Base-by-base conservation (phyloP, 2,888 invertebrate genomes). In the Mechanitis messenoides region DNA sequence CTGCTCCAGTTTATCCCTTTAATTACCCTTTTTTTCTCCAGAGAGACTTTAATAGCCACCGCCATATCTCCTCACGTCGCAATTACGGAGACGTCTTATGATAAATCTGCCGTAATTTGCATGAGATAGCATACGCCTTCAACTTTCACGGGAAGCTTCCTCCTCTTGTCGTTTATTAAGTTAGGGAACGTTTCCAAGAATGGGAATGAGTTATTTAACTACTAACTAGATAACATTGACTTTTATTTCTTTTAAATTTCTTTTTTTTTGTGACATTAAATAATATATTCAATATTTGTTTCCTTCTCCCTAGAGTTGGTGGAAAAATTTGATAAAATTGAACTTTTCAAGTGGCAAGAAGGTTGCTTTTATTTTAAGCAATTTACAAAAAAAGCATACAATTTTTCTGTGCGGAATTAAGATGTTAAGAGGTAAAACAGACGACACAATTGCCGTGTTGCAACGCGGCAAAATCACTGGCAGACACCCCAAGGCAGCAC, bases 71-170 rank as follows among this genome's bases (percentile, higher is more conserved):
- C 88, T 87, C 89, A 89, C 88, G 90, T 90, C 87, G 87, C 87
- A 89, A 89, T 90, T 89, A 89, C 83, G 80, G 87, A 86, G 89
- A 87, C 87, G 86, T 88, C 87, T 88, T 88, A 90, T 90, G 89
- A 90, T 90, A 90, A 89, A 90, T 90, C 89, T 90, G 79, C 84
- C 80, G 87, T 88, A 90, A 90, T 90, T 90, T 90, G 88, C 89
- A 89, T 90, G 88, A 90, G 88, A 90, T 88, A 89, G 89, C 90
- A 89, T 90, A 90, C 87, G 90, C 87, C 88, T 85, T 85, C 87
- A 88, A 89, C 88, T 90, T 90, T 89, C 85, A 83, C 85, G 86
- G 84, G 83, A 79, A 83, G 85, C 86, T 87, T 85, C 83, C 83
- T 84, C 83, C 85, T 87, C 85, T 84, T 87, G 85, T 81, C 87